Base-by-base conservation (phyloP, 1,140 invertebrate species). In the Drosophila bifasciata region DNA sequence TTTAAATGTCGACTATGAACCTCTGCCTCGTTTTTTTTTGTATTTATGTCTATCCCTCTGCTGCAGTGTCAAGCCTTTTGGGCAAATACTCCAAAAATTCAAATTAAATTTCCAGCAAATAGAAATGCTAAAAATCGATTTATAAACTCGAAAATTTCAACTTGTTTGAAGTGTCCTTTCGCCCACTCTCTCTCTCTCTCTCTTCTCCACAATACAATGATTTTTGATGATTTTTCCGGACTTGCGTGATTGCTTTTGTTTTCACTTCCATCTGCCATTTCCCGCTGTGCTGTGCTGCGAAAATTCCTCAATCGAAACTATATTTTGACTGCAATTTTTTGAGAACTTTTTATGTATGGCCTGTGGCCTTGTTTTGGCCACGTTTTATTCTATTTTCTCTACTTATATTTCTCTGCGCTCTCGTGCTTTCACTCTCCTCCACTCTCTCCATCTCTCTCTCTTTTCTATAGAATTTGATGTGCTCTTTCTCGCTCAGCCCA, bases 281-380 rank as follows among this genome's bases (percentile, higher is more conserved):
- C 43, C 21, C 17, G 15, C 13, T 68, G 62, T 50, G 13, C 13
- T 48, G 62, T 50, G n/a, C n/a, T n/a, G n/a, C n/a, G n/a, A n/a
- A 56, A 43, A 41, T 48, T 56, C 43, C 40, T 36, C 21, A 55
- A 62, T 45, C 40, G 9, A 57, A 60, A 67, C 43, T 69, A 48
- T 49, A 61, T 79, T 84, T 21, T 61, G 48, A 40, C 44, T 81
- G 79, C 63, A 84, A 59, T 83, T 83, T 56, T 50, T 69, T n/a
- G n/a, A n/a, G 51, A 84, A 84, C 44, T 84, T 81, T 77, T 28
- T n/a, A n/a, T n/a, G n/a, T n/a, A 21, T 53, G 43, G 66, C 56
- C 59, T 57, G 19, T 32, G 60, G 71, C 72, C 41, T 40, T 60
- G 78, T 41, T 45, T 67, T 49, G 11, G 19, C 49, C n/a, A 49